Evolutionary conservation across 2,797 vertebrate genomes (phyloP).

Genomic region (Takifugu ocellatus): DNA sequence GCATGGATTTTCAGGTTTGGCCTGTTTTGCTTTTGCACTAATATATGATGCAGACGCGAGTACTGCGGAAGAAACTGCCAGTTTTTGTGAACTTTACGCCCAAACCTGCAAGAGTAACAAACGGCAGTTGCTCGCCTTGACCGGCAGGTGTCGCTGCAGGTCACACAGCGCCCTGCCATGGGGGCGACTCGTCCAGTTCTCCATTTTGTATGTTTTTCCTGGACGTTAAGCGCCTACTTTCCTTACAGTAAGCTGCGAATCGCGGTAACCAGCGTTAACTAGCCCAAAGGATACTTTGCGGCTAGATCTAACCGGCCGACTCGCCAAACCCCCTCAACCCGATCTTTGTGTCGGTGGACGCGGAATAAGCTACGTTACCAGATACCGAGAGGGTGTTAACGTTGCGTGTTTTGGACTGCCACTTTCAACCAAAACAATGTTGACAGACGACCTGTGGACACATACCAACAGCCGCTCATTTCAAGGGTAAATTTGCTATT

Average conservation of each 20-base stretch:
- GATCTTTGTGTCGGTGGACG: conserved; percentile 12
- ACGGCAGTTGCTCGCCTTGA: conserved; percentile 21
- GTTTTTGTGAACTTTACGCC: background rate
- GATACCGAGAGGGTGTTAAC: conserved; percentile 39
- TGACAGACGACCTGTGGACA: conserved; percentile 71
- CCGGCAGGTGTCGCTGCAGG: conserved; percentile 60
- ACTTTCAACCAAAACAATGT: conserved; percentile 76
- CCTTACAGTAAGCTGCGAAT: conserved; percentile 57
- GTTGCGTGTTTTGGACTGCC: conserved; percentile 50
- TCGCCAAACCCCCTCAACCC: background rate
- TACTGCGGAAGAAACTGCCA: no score
- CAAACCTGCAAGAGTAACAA: background rate
- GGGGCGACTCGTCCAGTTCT: conserved; percentile 62
- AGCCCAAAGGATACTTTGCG: conserved; percentile 21
- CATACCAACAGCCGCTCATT: conserved; percentile 46
- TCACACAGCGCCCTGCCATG: conserved; percentile 50
- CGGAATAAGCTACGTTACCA: conserved; percentile 27
- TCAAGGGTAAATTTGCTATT: conserved; percentile 66
- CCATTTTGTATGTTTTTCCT: conserved; percentile 86
- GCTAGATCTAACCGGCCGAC: conserved; percentile 4
- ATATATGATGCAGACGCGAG: no score
- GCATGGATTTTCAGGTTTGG: no score
- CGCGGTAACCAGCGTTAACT: conserved; percentile 23
- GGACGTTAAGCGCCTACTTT: conserved; percentile 75
- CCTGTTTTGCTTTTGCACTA: no score